Evolutionary conservation across 1,140 invertebrate species (phyloP).

Genomic region (Conus betulinus): DNA sequence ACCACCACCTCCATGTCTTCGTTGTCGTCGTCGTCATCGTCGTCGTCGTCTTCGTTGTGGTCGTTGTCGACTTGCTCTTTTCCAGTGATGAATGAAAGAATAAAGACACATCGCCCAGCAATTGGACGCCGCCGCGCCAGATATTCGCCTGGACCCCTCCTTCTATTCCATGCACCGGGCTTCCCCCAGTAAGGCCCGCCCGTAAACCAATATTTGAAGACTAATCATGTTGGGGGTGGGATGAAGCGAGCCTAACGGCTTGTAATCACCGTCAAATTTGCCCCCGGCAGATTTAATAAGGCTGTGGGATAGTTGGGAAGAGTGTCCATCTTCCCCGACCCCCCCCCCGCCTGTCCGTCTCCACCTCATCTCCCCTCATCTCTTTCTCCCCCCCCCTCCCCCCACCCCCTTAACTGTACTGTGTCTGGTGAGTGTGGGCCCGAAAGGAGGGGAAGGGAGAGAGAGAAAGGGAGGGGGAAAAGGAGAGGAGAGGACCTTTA

Average conservation of each 20-base stretch:
- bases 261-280: slow-evolving; percentile 6
- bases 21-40: too few relatives aligned
- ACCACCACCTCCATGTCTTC: too few relatives aligned
- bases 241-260: slow-evolving; percentile 6
- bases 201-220: slow-evolving; percentile 11
- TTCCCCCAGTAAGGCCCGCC: too few relatives aligned
- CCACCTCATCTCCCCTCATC: too few relatives aligned
- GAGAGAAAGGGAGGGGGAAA: neutral
- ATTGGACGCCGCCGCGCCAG: neutral
- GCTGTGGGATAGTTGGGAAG: neutral
- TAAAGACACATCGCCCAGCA: neutral
- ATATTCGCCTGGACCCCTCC: too few relatives aligned
- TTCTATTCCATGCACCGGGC: too few relatives aligned
- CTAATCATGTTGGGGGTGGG: neutral
- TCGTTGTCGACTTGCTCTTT: too few relatives aligned
- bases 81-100: neutral
- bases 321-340: neutral
- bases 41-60: too few relatives aligned
- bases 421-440: too few relatives aligned
- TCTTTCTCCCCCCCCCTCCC: neutral
- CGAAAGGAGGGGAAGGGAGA: neutral
- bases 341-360: too few relatives aligned
- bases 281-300: neutral
- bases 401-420: neutral
- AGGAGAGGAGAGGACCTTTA: neutral